Conservation (phyloP, 2,113 vertebrate genomes). For the Hiodon tergisus region DNA sequence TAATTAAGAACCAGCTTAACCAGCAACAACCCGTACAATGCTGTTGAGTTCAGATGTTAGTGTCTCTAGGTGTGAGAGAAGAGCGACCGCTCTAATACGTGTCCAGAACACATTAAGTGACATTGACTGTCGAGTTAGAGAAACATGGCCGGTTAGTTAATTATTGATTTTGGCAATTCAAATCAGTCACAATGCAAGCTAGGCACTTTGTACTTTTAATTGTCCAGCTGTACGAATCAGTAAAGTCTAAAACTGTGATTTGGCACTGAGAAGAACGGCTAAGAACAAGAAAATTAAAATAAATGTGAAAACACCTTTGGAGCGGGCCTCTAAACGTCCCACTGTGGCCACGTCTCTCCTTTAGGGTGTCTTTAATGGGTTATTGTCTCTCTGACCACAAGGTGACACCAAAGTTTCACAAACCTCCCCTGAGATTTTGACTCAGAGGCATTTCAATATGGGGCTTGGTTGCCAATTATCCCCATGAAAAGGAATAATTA, state of each 20-base stretch:
- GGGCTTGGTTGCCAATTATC: too few relatives aligned
- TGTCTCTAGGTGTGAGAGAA: too few relatives aligned
- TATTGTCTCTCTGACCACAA: slow-evolving; percentile 39
- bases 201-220: not conserved
- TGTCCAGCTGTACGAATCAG: slow-evolving; percentile 7
- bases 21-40: too few relatives aligned
- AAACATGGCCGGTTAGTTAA: not conserved
- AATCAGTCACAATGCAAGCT: not conserved
- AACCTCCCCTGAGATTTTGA: slow-evolving; percentile 42
- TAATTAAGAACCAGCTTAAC: too few relatives aligned
- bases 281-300: too few relatives aligned
- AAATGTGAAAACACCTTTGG: too few relatives aligned
- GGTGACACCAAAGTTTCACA: slow-evolving; percentile 41
- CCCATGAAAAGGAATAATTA: too few relatives aligned
- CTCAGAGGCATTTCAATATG: slow-evolving; percentile 12
- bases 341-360: not conserved
- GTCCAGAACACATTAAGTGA: too few relatives aligned
- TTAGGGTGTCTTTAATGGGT: slow-evolving; percentile 26
- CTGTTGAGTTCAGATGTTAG: too few relatives aligned
- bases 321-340: not conserved
- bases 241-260: not conserved
- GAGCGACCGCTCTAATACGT: too few relatives aligned
- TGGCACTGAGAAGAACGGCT: too few relatives aligned
- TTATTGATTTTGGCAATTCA: not conserved
- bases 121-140: not conserved